Conservation (phyloP, 2,888 invertebrate species). For the Rhagonycha lutea region DNA sequence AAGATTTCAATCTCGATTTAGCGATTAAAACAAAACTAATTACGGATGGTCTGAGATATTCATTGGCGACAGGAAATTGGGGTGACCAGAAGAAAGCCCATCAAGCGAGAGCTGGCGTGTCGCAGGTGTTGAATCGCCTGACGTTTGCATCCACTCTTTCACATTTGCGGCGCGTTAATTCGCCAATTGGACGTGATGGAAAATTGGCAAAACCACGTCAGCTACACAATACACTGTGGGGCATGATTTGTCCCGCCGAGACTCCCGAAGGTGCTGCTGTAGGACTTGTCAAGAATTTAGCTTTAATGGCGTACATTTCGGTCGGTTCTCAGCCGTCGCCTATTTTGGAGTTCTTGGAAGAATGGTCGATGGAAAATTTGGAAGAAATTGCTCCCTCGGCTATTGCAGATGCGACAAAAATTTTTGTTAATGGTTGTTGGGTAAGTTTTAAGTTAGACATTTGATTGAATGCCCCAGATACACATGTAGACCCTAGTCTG, state of each 20-base stretch:
- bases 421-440: slow-evolving; percentile 99
- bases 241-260: slow-evolving; percentile 99
- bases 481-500: too few relatives aligned
- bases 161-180: slow-evolving; percentile 96
- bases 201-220: slow-evolving; percentile 99
- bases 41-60: slow-evolving; percentile 96
- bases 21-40: slow-evolving; percentile 97
- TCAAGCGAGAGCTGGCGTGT: slow-evolving; percentile 95
- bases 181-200: slow-evolving; percentile 98
- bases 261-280: slow-evolving; percentile 98
- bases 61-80: slow-evolving; percentile 99
- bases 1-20: slow-evolving; percentile 96
- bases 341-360: slow-evolving; percentile 99
- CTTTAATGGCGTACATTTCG: slow-evolving; percentile 99
- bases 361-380: slow-evolving; percentile 99
- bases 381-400: slow-evolving; percentile 99
- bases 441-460: slow-evolving; percentile 52
- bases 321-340: slow-evolving; percentile 99
- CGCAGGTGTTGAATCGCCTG: slow-evolving; percentile 95
- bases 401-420: slow-evolving; percentile 98
- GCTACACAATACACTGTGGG: slow-evolving; percentile 98
- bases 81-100: slow-evolving; percentile 99
- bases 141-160: slow-evolving; percentile 99
- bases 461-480: neutral
- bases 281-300: slow-evolving; percentile 97